Conservation (phyloP, 2,113 vertebrate genomes). For the Harpagus bidentatus region DNA sequence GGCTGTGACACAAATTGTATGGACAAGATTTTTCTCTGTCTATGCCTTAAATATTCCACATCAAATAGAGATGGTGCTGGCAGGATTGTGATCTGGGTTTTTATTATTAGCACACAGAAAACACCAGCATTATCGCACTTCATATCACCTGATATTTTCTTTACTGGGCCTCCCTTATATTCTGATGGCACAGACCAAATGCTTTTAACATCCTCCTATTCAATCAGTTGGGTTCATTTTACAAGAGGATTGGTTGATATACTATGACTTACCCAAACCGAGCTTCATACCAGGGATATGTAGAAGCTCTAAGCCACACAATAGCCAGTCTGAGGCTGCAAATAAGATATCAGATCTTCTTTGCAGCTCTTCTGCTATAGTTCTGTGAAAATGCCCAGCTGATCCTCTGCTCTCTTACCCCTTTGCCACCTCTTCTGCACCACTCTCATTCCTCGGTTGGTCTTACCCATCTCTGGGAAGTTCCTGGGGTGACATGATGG, state of each 20-base stretch:
- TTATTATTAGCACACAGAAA: not conserved
- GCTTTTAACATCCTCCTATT: not conserved
- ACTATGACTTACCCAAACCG: not conserved
- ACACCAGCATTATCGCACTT: not conserved
- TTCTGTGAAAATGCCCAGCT: not conserved
- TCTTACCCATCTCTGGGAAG: not conserved
- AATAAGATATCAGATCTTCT: not conserved
- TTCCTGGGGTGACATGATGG: not conserved
- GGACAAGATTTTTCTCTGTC: not conserved
- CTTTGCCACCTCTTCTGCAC: not conserved
- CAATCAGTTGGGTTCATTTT: not conserved
- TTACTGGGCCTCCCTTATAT: not conserved
- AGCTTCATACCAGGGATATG: not conserved
- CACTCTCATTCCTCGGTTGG: not conserved
- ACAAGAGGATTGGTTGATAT: not conserved
- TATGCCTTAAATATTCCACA: not conserved
- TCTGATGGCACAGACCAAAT: not conserved
- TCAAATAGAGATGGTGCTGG: not conserved
- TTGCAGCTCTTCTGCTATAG: not conserved
- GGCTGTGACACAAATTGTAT: not conserved
- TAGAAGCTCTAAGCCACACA: not conserved
- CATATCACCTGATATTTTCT: not conserved
- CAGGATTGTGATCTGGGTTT: not conserved
- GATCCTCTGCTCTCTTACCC: not conserved
- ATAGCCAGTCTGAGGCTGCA: not conserved